Percentiles rank a stretch among this genome's conserved stretches.
Conservation (phyloP, 1,140 invertebrate species). For the Caenorhabditis inopinata region DNA sequence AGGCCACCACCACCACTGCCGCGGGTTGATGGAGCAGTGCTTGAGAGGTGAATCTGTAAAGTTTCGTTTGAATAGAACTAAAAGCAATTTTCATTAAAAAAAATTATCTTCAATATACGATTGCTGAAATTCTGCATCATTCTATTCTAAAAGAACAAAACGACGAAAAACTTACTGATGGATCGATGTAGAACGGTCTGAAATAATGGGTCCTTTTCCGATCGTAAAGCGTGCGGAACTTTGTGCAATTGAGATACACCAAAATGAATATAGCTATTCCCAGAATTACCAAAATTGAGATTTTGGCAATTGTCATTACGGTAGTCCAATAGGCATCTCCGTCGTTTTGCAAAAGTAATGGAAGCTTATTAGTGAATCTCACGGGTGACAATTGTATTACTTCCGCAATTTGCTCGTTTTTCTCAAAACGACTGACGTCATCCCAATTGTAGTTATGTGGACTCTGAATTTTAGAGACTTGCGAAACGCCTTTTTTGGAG, state of each 20-base stretch:
- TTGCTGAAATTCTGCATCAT: too few species aligned
- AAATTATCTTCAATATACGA: too few species aligned
- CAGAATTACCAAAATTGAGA: constrained; percentile 1
- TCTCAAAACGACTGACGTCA: background rate
- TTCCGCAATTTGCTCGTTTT: background rate
- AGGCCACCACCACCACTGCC: constrained; percentile 1
- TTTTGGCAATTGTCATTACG: constrained; percentile 1
- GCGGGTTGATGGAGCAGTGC: background rate
- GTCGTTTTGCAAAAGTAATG: background rate
- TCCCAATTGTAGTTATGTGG: constrained; percentile 4
- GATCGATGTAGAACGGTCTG: constrained; percentile 37
- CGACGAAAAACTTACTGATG: background rate
- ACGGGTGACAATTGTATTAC: background rate
- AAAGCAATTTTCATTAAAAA: too few species aligned
- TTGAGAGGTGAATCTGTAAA: background rate
- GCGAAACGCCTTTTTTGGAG: background rate
- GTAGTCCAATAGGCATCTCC: background rate
- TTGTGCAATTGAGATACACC: constrained; percentile 39
- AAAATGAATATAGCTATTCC: background rate
- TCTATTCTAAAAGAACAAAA: background rate
- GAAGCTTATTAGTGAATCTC: background rate
- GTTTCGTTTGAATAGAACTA: too few species aligned
- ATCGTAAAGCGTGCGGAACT: constrained; percentile 31
- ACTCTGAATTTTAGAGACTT: background rate
- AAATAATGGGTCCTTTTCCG: constrained; percentile 40